Base-by-base conservation (phyloP, 2,113 vertebrate species). In the Platysternon megacephalum region DNA sequence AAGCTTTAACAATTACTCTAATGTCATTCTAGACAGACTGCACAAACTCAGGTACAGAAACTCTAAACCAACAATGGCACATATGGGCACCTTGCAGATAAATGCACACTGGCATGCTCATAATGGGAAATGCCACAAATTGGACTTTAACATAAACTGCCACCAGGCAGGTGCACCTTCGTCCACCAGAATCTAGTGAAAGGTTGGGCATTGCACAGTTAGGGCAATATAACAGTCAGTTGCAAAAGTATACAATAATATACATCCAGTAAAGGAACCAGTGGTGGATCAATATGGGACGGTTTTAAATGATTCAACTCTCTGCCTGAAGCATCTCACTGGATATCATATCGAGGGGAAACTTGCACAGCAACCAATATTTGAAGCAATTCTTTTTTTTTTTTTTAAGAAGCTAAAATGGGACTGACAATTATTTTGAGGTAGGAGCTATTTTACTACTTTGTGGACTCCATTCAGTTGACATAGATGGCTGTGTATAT, bases 81-180 rank as follows among this genome's bases (percentile, higher is more conserved):
- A 13, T 6, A 76, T 44, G 22, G 42, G 74, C 39, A 46, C 65
- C 65, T 39, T 39, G n/a, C 8, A 72, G 22, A 28, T 44, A 14
- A 26, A 78, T 46, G 24, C 42, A 46, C 11, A 28, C 74, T 74
- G n/a, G 5, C 46, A 17, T n/a, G 21, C 72, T 61, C 55, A 19
- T 42, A 79, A 87, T 29, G 51, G 0, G 56, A 42, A 79, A 94
- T 28, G 56, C 46, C 1, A 68, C 58, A 76, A 93, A 92, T 3
- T 35, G 19, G 14, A 10, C 90, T 96, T 87, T 74, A 53, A 83
- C 93, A 65, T 68, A 53, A 90, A 91, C 22, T 4, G n/a, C 11
- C 49, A 74, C 28, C 6, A 44, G 42, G 13, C 22, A 76, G 13
- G 42, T 24, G 7, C 42, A 44, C 24, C 26, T 44, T 46, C 1